Conservation (phyloP, 2,113 vertebrate genomes). For the Hyaena hyaena region DNA sequence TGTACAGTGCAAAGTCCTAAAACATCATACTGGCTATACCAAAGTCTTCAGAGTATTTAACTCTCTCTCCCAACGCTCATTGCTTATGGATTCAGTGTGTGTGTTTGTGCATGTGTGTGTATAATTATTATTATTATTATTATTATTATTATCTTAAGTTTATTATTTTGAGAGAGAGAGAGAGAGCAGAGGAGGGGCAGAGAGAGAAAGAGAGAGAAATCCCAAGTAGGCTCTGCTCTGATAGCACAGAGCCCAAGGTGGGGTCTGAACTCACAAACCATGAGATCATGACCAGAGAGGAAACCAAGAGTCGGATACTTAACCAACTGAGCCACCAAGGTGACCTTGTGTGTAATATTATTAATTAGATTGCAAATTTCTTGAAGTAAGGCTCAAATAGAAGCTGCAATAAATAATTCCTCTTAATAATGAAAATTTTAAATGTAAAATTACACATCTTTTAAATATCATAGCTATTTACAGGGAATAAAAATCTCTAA, state of each 20-base stretch:
- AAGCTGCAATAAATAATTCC: background rate
- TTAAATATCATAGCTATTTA: background rate
- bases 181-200: too few relatives aligned
- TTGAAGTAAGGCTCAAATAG: background rate
- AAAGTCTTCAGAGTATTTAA: background rate
- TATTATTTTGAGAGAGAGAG: too few relatives aligned
- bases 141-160: too few relatives aligned
- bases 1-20: background rate
- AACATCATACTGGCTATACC: background rate
- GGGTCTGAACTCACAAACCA: too few relatives aligned
- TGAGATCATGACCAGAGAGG: too few relatives aligned
- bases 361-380: background rate
- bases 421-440: background rate
- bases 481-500: background rate
- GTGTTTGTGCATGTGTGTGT: accelerated
- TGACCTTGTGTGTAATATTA: background rate
- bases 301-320: too few relatives aligned
- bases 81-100: too few relatives aligned
- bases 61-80: accelerated
- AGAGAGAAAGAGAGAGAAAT: too few relatives aligned
- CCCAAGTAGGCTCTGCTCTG: too few relatives aligned
- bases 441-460: background rate
- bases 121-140: too few relatives aligned
- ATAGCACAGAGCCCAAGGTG: too few relatives aligned
- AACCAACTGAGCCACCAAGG: too few relatives aligned